Conservation (phyloP, 2,888 invertebrate genomes). For the Sussaba pulchella region DNA sequence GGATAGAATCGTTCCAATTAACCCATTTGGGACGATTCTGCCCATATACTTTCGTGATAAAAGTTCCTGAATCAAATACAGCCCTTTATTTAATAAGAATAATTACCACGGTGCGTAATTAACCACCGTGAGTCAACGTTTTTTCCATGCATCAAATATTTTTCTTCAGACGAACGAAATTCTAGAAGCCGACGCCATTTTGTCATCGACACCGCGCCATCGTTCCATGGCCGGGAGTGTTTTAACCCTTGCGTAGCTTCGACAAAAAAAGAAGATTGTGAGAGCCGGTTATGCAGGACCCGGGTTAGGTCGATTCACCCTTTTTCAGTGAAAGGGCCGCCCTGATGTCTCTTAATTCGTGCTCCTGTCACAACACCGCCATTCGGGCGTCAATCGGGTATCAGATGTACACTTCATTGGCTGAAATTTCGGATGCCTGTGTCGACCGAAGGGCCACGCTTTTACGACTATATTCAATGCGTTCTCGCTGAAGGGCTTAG, state of each 20-base stretch:
- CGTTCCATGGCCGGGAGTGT: constrained; percentile 34
- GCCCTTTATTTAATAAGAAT: no score
- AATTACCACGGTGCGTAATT: background rate
- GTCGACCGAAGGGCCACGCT: constrained; percentile 24
- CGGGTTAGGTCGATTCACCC: constrained; percentile 70
- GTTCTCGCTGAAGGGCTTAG: background rate
- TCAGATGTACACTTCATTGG: constrained; percentile 57
- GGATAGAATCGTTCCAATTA: no score
- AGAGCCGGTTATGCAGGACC: constrained; percentile 19
- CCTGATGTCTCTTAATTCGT: constrained; percentile 72
- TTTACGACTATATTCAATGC: constrained; percentile 1
- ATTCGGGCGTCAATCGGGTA: constrained; percentile 79
- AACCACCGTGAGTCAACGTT: background rate
- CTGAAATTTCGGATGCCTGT: constrained; percentile 53
- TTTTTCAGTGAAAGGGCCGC: constrained; percentile 67
- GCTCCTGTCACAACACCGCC: constrained; percentile 80
- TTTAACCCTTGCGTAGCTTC: constrained; percentile 77
- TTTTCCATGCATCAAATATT: background rate
- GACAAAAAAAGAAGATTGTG: constrained; percentile 50
- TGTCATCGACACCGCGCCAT: constrained; percentile 78
- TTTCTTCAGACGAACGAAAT: background rate
- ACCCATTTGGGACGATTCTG: no score
- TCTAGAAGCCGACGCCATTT: constrained; percentile 76
- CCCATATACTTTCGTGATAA: no score
- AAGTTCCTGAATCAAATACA: no score